A percentile compares a stretch with the other conserved stretches of the same genome.
These are phyloP conservation scores for Tragelaphus strepsiceros DNA, from an alignment of 2,113 vertebrate genomes.

Conservation along the genomic window DNA sequence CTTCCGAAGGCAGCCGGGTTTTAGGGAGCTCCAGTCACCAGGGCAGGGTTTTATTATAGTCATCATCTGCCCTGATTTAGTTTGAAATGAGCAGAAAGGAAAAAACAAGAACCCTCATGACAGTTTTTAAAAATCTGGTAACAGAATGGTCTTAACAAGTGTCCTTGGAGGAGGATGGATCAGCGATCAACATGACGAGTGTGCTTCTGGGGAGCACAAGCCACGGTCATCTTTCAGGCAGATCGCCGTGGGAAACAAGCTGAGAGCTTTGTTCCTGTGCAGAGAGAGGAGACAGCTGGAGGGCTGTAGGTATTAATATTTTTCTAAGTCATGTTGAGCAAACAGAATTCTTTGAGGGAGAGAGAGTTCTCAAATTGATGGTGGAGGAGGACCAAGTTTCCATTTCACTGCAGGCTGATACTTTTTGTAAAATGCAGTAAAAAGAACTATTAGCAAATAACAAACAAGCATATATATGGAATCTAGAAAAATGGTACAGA, in stretches of 20 bases:
- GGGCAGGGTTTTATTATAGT: slow-evolving; percentile 30
- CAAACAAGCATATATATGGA: not conserved
- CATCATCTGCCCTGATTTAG: slow-evolving; percentile 37
- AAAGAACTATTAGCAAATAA: not conserved
- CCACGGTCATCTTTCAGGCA: not conserved
- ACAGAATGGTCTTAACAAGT: not conserved
- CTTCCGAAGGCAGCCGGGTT: slow-evolving; percentile 54
- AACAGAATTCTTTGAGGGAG: not conserved
- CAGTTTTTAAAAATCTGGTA: not conserved
- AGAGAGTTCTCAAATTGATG: not conserved
- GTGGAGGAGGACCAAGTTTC: not conserved
- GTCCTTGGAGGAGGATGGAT: not conserved
- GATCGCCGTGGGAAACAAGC: not conserved
- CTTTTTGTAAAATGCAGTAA: not conserved
- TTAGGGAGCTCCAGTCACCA: not conserved
- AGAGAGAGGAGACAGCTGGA: not conserved
- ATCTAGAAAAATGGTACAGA: not conserved
- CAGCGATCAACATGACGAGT: not conserved
- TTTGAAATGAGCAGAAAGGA: slow-evolving; percentile 30
- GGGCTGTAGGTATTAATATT: not conserved
- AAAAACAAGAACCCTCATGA: not conserved
- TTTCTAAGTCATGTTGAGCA: not conserved
- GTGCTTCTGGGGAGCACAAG: not conserved
- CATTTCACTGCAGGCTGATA: not conserved
- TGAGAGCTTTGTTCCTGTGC: not conserved